Evolutionary conservation across 2,888 invertebrate species (phyloP).

Genomic region (Icerya purchasi): DNA sequence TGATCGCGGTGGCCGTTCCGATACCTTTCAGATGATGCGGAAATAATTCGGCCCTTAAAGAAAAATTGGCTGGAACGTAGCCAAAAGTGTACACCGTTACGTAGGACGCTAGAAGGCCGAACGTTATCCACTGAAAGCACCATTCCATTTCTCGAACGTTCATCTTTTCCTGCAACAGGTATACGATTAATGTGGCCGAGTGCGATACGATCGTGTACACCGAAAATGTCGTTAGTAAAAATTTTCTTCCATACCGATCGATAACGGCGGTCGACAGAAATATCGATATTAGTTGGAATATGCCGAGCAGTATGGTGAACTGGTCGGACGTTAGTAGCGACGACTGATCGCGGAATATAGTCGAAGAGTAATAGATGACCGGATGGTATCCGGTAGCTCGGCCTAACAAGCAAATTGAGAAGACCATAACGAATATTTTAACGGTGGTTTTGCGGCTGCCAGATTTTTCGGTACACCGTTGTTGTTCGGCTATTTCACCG

Average conservation of each 20-base stretch:
- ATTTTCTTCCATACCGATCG: slow-evolving; percentile 16
- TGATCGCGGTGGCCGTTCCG: background rate
- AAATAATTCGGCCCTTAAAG: slow-evolving; percentile 2
- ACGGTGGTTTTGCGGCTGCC: slow-evolving; percentile 9
- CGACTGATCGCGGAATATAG: slow-evolving; percentile 15
- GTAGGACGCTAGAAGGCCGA: too few species aligned
- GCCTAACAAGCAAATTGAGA: slow-evolving; percentile 16
- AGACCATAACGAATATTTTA: slow-evolving; percentile 16
- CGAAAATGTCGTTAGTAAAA: slow-evolving; percentile 16
- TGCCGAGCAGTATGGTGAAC: slow-evolving; percentile 18
- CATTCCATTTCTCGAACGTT: too few species aligned
- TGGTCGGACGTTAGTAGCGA: slow-evolving; percentile 15
- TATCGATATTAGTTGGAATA: slow-evolving; percentile 17
- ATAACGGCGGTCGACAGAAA: slow-evolving; percentile 16
- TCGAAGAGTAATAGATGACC: slow-evolving; percentile 17
- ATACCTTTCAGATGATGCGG: slow-evolving; percentile 1
- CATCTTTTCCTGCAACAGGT: background rate
- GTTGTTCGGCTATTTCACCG: slow-evolving; percentile 10
- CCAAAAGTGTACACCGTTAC: too few species aligned
- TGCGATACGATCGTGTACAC: slow-evolving; percentile 16
- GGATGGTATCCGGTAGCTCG: slow-evolving; percentile 18
- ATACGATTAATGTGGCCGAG: slow-evolving; percentile 14
- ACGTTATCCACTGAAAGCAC: too few species aligned
- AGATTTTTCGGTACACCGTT: slow-evolving; percentile 4
- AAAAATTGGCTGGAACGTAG: slow-evolving; percentile 3